These are phyloP conservation scores for Sarcophilus harrisii DNA, from an alignment of 2,797 vertebrate genomes.

Conservation along the genomic window DNA sequence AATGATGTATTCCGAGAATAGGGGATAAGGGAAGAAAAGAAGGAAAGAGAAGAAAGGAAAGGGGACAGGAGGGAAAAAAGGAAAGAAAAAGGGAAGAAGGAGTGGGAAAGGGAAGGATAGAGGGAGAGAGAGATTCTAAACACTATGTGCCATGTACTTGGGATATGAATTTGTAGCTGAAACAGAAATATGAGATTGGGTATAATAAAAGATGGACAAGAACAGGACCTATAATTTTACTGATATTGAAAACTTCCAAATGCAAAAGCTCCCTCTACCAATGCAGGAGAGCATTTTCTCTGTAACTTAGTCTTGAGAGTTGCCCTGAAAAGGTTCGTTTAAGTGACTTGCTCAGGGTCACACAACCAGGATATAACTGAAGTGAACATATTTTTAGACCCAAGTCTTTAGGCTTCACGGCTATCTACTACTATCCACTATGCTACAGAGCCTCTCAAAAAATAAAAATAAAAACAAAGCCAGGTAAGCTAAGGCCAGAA, in stretches of 20 bases:
- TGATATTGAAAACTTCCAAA: not conserved
- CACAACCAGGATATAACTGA: not conserved
- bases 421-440: not conserved
- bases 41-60: no score
- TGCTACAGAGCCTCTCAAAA: not conserved
- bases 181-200: constrained; percentile 14
- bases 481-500: not conserved
- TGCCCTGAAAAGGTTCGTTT: not conserved
- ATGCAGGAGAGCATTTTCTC: not conserved
- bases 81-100: no score
- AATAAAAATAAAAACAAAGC: not conserved
- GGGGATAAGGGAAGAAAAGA: constrained; percentile 35
- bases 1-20: not conserved
- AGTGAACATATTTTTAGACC: no score
- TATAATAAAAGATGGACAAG: not conserved
- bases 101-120: not conserved
- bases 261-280: not conserved
- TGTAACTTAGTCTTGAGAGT: not conserved
- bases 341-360: not conserved
- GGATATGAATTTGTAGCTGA: constrained; percentile 18
- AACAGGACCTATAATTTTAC: not conserved
- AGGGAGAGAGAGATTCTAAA: not conserved
- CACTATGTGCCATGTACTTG: not conserved
- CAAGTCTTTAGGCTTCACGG: not conserved
- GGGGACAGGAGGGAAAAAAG: accelerated